Evolutionary conservation across 2,888 invertebrate species (phyloP).

Genomic region (Drosophila demipolita): DNA sequence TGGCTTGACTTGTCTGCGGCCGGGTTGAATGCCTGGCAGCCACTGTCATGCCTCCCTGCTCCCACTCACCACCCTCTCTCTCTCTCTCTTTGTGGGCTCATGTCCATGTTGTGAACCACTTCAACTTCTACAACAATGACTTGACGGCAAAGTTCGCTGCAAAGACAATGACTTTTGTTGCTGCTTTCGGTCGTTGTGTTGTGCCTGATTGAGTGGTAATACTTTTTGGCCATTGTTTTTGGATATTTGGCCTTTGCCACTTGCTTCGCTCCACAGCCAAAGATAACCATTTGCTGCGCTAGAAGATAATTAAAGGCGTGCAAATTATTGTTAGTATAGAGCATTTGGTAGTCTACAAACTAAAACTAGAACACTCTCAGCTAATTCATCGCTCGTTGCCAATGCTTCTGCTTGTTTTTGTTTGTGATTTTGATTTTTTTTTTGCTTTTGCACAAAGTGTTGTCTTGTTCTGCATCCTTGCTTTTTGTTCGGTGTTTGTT

Average conservation of each 20-base stretch:
- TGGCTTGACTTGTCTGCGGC: constrained; percentile 55
- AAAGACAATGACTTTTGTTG: constrained; percentile 49
- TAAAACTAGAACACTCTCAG: background rate
- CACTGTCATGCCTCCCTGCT: constrained; percentile 4
- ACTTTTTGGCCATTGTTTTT: constrained; percentile 29
- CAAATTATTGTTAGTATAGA: constrained; percentile 7
- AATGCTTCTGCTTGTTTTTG: constrained; percentile 8
- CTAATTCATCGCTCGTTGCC: constrained; percentile 22
- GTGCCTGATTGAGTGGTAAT: constrained; percentile 71
- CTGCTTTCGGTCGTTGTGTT: constrained; percentile 34
- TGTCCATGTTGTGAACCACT: constrained; percentile 23
- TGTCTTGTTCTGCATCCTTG: constrained; percentile 60
- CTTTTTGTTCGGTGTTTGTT: constrained; percentile 33
- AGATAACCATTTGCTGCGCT: background rate
- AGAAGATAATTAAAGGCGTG: background rate
- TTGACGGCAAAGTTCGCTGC: constrained; percentile 76
- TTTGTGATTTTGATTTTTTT: constrained; percentile 18
- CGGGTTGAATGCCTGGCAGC: constrained; percentile 22
- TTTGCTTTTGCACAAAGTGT: constrained; percentile 34
- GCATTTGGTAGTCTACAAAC: constrained; percentile 11
- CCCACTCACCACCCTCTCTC: constrained; percentile 8
- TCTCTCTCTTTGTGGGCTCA: background rate
- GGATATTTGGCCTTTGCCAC: constrained; percentile 11
- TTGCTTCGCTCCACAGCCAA: constrained; percentile 6
- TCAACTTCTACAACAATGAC: constrained; percentile 66